Base-by-base conservation (phyloP, 2,113 vertebrate species). In the Phalacrocorax aristotelis region DNA sequence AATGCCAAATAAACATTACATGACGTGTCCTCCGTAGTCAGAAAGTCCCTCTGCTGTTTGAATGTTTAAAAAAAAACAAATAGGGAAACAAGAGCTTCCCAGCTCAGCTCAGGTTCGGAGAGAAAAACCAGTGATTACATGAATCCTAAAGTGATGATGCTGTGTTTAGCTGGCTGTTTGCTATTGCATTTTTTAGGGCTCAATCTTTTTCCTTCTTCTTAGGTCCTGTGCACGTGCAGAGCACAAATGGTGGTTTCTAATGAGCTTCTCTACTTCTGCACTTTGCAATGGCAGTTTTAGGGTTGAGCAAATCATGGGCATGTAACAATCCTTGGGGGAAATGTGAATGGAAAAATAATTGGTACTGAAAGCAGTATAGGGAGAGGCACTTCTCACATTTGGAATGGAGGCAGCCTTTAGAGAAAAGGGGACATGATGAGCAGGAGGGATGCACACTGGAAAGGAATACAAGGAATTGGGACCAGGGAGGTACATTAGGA, bases 181-280 rank as follows among this genome's bases (percentile, higher is more conserved):
- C 38, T 54, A 0, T n/a, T 71, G 15, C 32, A 11, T 23, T 40
- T 77, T 88, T 49, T 25, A 57, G 26, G 20, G 16, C 23, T 90
- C 15, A 13, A 0, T 9, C 26, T 82, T 51, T 44, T 78, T 69
- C 15, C 22, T 88, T 5, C 16, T 51, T 49, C 27, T 64, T 46
- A 29, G n/a, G 9, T 76, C 17, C 8, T 48, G 11, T 32, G 15
- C 1, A 0, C 2, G 4, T 51, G 49, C 4, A 78, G 52, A 38
- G 7, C 29, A 27, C 38, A 85, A 32, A 48, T 32, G 9, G 42
- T 42, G 34, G 4, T 54, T 93, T 78, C 38, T 78, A 32, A 70
- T 20, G 27, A 36, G 13, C 15, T 77, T 42, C 54, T 32, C 7
- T 36, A 48, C 10, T 62, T 83, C n/a, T 62, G 18, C 3, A 1